Conservation (phyloP, 2,797 vertebrate species). For the Myripristis murdjan region DNA sequence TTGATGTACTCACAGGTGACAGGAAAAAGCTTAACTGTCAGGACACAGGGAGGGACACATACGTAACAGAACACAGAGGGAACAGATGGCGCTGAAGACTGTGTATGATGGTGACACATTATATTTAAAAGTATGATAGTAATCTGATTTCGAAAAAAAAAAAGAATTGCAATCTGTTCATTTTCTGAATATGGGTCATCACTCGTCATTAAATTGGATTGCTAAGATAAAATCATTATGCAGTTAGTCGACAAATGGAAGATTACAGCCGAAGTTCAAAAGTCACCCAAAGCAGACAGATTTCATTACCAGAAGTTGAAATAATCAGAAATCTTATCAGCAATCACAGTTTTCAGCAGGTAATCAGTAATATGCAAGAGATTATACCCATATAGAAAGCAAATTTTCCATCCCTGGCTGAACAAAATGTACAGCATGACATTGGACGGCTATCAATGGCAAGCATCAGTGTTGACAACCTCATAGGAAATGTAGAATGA, state of each 20-base stretch:
- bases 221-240: neutral
- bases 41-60: conserved; percentile 34
- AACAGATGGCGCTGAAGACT: neutral
- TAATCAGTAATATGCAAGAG: too few relatives aligned
- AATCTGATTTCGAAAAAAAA: neutral
- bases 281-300: too few relatives aligned
- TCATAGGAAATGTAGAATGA: conserved; percentile 41
- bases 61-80: conserved; percentile 1
- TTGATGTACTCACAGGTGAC: conserved; percentile 96
- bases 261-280: too few relatives aligned
- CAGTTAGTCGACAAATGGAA: neutral
- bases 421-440: neutral
- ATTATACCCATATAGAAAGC: neutral
- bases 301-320: too few relatives aligned
- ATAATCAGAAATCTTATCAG: too few relatives aligned
- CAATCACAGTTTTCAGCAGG: too few relatives aligned
- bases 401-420: neutral
- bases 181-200: neutral
- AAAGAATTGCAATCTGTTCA: neutral
- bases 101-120: neutral
- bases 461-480: conserved; percentile 5
- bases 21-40: conserved; percentile 94
- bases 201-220: too few relatives aligned
- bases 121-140: neutral
- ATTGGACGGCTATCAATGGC: neutral